Evolutionary conservation across 2,113 vertebrate genomes (phyloP).

Genomic region (Cavia porcellus): DNA sequence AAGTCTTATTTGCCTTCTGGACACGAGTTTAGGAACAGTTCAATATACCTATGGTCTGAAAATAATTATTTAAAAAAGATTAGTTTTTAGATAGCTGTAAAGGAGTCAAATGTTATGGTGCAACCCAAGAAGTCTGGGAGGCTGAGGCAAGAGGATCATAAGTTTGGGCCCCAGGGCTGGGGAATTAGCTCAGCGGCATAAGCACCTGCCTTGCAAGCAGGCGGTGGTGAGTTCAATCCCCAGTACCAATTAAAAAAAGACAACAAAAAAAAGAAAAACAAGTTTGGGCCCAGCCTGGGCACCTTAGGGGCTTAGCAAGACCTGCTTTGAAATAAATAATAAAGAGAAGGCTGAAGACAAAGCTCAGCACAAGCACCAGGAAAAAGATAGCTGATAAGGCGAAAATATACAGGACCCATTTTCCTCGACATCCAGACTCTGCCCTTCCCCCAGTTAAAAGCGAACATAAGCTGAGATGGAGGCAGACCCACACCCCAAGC

Average conservation of each 20-base stretch:
- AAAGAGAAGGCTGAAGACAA: neutral
- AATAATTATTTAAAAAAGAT: constrained; percentile 28
- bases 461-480: neutral
- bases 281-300: neutral
- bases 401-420: neutral
- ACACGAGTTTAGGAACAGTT: constrained; percentile 93
- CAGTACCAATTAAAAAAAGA: too few relatives aligned
- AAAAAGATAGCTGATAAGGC: neutral
- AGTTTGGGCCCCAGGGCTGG: neutral
- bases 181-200: too few relatives aligned
- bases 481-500: neutral
- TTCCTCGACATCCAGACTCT: constrained; percentile 33
- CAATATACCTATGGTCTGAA: constrained; percentile 91
- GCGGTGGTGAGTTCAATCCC: too few relatives aligned
- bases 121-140: neutral
- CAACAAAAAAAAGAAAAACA: neutral
- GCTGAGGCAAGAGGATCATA: neutral
- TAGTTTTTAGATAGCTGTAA: neutral
- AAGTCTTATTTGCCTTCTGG: constrained; percentile 80
- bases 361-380: neutral
- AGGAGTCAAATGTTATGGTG: neutral
- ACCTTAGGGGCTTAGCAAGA: neutral
- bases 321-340: neutral
- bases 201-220: too few relatives aligned
- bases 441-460: constrained; percentile 9